Base-by-base conservation (phyloP, 2,888 invertebrate species). In the Stictocephala bisonia region DNA sequence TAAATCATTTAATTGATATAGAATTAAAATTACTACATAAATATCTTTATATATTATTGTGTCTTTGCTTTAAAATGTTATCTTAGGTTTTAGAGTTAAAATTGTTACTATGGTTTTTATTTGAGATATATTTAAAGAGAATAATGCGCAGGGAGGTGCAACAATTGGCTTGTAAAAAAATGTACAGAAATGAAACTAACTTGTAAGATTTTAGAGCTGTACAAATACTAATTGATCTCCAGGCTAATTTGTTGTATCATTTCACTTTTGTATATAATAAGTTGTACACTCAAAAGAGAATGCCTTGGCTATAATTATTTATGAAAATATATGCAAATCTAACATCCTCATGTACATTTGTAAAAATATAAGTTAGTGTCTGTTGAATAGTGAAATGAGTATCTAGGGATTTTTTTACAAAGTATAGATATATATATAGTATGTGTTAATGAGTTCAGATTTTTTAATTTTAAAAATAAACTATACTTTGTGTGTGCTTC, bases 301-400 rank as follows among this genome's bases (percentile, higher is more conserved):
- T 60, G 60, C 60, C 60, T 60, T 60, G 60, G 60, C 60, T 27
- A 35, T 27, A 29, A n/a, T 35, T 58, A 58, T 58, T 58, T 58
- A 58, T 58, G 22, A n/a, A 31, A 35, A 58, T 58, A 60, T 60
- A 60, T 40, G 11, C 35, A 1, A 13, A 60, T 11, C 31, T 60
- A 40, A 26, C n/a, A 51, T 51, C 26, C 26, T 22, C 20, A 35
- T 58, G 35, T 40, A 60, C 24, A 40, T 60, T 40, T 60, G 41
- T 40, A 60, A 35, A 60, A 22, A 60, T 60, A 15, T 22, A 40
- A 35, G 20, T 40, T 60, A 2, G 13, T 22, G 13, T 60, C 20
- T 40, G 35, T 51, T 51, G 2, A 51, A 48, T 6, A 48, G 27
- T 31, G 4, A 15, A 18, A 7, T 9, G 27, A 31, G 20, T 27